Evolutionary conservation across 1,140 invertebrate species (phyloP).

Genomic region (Apis dorsata): DNA sequence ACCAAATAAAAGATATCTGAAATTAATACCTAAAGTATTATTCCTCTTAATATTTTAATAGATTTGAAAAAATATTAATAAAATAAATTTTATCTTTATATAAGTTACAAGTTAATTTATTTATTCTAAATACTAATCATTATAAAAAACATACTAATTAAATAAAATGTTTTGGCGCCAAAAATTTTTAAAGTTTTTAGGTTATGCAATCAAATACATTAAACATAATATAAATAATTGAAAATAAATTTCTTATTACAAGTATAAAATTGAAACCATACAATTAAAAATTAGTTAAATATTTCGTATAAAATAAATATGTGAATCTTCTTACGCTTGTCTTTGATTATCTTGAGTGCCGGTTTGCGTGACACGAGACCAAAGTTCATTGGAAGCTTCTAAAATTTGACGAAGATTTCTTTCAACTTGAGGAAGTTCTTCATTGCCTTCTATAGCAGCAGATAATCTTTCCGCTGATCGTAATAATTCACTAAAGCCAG

Average conservation of each 20-base stretch:
- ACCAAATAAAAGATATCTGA: conserved; percentile 93
- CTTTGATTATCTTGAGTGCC: conserved; percentile 92
- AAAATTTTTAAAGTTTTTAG: conserved; percentile 15
- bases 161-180: conserved; percentile 15
- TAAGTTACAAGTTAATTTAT: not conserved
- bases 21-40: conserved; percentile 65
- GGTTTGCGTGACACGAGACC: conserved; percentile 90
- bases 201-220: conserved; percentile 2
- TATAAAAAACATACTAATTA: not conserved
- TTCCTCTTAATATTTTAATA: not conserved
- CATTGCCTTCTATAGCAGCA: conserved; percentile 91
- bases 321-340: conserved; percentile 85
- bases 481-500: conserved; percentile 91
- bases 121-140: not conserved
- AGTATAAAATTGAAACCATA: conserved; percentile 16
- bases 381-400: conserved; percentile 94
- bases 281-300: too few relatives aligned
- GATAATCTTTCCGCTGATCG: conserved; percentile 94
- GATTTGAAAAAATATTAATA: not conserved
- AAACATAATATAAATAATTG: not conserved
- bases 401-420: conserved; percentile 94
- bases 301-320: not conserved
- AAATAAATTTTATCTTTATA: not conserved
- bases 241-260: conserved; percentile 9
- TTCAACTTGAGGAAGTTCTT: conserved; percentile 92